phyloP scores from a whole-genome alignment of 2,888 invertebrate species.

The Laothoe populi region DNA sequence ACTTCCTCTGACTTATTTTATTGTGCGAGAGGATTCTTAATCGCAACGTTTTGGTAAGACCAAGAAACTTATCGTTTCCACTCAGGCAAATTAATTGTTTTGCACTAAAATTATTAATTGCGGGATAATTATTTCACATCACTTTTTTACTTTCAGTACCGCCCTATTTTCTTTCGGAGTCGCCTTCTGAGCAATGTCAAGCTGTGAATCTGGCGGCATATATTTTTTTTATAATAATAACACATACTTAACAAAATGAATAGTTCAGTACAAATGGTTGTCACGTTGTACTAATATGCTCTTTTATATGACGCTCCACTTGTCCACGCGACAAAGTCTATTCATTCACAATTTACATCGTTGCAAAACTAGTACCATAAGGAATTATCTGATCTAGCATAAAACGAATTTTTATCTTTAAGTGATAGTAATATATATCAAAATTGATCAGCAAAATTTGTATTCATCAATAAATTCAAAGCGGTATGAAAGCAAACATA shows the following conservation, averaged over 20 bases:
- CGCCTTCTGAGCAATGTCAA: not conserved
- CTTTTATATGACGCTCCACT: slow-evolving; percentile 62
- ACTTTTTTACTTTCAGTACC: slow-evolving; percentile 39
- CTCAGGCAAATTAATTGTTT: slow-evolving; percentile 63
- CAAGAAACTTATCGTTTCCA: slow-evolving; percentile 9
- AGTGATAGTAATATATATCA: slow-evolving; percentile 23
- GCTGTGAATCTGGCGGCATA: not conserved
- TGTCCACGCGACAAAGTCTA: slow-evolving; percentile 73
- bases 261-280: slow-evolving; percentile 41
- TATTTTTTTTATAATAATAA: not conserved
- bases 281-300: slow-evolving; percentile 44
- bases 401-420: slow-evolving; percentile 30
- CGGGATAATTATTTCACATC: slow-evolving; percentile 51
- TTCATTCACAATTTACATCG: slow-evolving; percentile 73
- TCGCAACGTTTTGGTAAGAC: slow-evolving; percentile 38
- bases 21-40: slow-evolving; percentile 33
- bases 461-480: slow-evolving; percentile 46
- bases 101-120: slow-evolving; percentile 58
- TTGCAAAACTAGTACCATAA: slow-evolving; percentile 31
- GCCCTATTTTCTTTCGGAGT: slow-evolving; percentile 2
- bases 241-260: slow-evolving; percentile 35
- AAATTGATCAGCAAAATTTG: slow-evolving; percentile 23
- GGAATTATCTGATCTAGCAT: slow-evolving; percentile 25
- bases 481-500: slow-evolving; percentile 74
- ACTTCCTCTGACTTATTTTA: not conserved